Evolutionary conservation across 2,113 vertebrate species (phyloP).

Genomic region (Triplophysa siluroides): DNA sequence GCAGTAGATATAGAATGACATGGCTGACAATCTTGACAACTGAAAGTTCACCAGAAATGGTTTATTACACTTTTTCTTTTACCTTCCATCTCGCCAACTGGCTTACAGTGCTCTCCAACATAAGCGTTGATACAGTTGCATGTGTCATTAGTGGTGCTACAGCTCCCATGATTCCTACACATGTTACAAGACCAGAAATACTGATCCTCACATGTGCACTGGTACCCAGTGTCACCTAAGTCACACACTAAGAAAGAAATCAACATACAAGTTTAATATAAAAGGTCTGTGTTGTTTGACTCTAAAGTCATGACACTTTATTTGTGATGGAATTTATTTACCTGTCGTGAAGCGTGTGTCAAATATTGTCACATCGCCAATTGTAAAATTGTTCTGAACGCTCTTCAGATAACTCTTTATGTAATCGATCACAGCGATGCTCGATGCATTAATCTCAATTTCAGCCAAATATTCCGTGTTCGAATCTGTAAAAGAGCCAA

Average conservation of each 20-base stretch:
- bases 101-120: constrained; percentile 59
- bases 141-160: constrained; percentile 33
- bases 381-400: too few relatives aligned
- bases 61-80: neutral
- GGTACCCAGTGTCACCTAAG: constrained; percentile 46
- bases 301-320: neutral
- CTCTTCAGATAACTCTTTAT: too few relatives aligned
- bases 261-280: neutral
- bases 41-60: too few relatives aligned
- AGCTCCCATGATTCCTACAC: constrained; percentile 61
- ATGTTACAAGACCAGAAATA: constrained; percentile 57
- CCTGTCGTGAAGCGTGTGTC: constrained; percentile 43
- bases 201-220: constrained; percentile 67
- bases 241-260: constrained; percentile 59
- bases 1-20: too few relatives aligned
- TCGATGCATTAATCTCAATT: too few relatives aligned
- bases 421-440: too few relatives aligned
- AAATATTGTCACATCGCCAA: too few relatives aligned
- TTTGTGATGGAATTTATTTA: constrained; percentile 12
- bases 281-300: neutral
- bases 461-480: too few relatives aligned
- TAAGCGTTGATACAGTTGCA: constrained; percentile 65
- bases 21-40: too few relatives aligned
- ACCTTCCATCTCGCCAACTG: constrained; percentile 17
- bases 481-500: too few relatives aligned